A percentile compares a stretch with the other conserved stretches of the same genome.
phyloP scores from a whole-genome alignment of 2,113 vertebrate genomes.

The Leuciscus idus region DNA sequence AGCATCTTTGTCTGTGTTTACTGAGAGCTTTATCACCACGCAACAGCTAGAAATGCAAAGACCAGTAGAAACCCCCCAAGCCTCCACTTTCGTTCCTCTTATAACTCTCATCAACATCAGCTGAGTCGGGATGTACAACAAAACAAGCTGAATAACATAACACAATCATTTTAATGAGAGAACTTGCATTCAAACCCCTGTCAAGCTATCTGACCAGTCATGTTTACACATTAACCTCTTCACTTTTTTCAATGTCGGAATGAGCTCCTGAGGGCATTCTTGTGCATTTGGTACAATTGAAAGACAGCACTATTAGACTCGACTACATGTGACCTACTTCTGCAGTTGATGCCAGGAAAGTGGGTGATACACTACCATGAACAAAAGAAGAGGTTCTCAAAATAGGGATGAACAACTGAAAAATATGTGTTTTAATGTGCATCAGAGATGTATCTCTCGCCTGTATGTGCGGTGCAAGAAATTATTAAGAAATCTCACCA shows the following conservation, averaged over 20 bases:
- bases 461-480: too few relatives aligned
- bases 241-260: neutral
- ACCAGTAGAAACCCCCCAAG: neutral
- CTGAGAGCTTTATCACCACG: neutral
- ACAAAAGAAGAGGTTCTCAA: neutral
- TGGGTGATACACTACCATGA: neutral
- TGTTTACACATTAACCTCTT: neutral
- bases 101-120: neutral
- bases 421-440: too few relatives aligned
- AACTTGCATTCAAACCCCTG: conserved; percentile 25
- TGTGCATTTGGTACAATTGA: neutral
- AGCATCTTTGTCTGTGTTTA: neutral
- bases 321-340: conserved; percentile 14
- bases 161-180: conserved; percentile 6
- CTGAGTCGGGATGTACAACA: neutral
- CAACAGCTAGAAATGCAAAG: neutral
- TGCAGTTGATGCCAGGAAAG: neutral
- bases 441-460: too few relatives aligned
- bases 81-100: neutral
- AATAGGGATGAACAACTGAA: neutral
- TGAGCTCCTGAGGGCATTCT: neutral
- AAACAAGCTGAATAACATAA: neutral
- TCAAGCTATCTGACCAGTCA: conserved; percentile 20
- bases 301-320: neutral
- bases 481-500: too few relatives aligned